Conservation (phyloP, 1,140 invertebrate genomes). For the Drosophila albomicans region DNA sequence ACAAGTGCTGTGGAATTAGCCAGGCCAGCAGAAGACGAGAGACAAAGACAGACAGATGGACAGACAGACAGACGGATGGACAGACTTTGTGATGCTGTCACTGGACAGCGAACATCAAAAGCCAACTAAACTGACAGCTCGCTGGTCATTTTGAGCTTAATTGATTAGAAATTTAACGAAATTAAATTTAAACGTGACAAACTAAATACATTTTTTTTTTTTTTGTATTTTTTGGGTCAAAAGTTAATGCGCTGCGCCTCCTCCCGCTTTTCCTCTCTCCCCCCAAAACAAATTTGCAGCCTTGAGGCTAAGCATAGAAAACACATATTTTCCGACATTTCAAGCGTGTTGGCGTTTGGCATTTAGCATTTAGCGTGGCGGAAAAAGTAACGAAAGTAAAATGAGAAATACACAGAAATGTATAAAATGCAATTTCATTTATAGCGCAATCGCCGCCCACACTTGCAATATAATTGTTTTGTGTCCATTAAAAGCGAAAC, state of each 20-base stretch:
- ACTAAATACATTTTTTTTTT: conserved; percentile 8
- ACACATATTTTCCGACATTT: conserved; percentile 44
- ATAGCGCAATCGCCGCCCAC: conserved; percentile 40
- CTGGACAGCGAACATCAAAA: conserved; percentile 60
- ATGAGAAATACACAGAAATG: conserved; percentile 35
- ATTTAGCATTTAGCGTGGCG: conserved; percentile 15
- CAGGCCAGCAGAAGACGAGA: background rate
- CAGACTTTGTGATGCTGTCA: conserved; percentile 22
- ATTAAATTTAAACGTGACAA: conserved; percentile 34
- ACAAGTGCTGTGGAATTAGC: conserved; percentile 57
- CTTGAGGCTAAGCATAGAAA: background rate
- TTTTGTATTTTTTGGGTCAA: conserved; percentile 44
- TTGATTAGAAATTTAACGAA: conserved; percentile 65
- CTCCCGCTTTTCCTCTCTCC: background rate
- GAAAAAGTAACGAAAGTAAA: conserved; percentile 48
- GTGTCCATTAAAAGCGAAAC: conserved; percentile 34
- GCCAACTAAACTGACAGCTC: conserved; percentile 50
- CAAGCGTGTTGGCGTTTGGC: conserved; percentile 33
- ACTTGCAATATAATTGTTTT: conserved; percentile 44
- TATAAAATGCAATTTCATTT: conserved; percentile 21
- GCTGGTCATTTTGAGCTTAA: conserved; percentile 60
- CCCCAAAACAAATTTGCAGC: background rate
- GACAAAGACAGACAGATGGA: background rate
- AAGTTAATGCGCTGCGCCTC: conserved; percentile 34
- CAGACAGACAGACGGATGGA: background rate